phyloP scores from a whole-genome alignment of 2,797 vertebrate species.

The Adelosebastes latens region DNA sequence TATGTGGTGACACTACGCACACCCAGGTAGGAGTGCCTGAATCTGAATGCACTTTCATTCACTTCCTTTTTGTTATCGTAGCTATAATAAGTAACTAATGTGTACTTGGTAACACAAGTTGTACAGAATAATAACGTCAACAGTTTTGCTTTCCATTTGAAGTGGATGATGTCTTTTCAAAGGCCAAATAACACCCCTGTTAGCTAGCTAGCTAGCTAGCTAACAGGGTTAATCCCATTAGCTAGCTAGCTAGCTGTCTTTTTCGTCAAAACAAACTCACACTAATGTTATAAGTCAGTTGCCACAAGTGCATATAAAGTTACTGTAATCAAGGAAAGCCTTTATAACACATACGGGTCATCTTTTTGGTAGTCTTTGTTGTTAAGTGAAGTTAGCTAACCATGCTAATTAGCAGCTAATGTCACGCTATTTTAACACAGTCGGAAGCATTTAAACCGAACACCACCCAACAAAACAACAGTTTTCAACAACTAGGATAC shows the following conservation, averaged over 20 bases:
- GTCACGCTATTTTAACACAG: not conserved
- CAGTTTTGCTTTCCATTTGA: not conserved
- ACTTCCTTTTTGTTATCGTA: constrained; percentile 21
- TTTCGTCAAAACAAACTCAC: not conserved
- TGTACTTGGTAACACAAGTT: not conserved
- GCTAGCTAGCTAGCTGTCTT: not conserved
- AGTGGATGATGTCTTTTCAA: not conserved
- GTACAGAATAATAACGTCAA: not conserved
- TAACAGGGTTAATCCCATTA: constrained; percentile 40
- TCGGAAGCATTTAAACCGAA: not conserved
- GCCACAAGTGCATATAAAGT: not conserved
- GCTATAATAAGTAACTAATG: not conserved
- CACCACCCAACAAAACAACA: not conserved
- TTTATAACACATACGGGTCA: not conserved
- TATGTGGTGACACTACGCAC: not conserved
- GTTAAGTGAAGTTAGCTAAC: constrained; percentile 40
- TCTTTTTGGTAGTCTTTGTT: not conserved
- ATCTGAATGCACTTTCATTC: constrained; percentile 1
- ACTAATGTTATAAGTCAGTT: not conserved
- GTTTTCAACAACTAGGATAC: accelerated
- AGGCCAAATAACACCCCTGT: not conserved
- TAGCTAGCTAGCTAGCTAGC: not conserved
- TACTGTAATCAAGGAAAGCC: accelerated
- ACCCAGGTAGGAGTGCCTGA: not conserved
- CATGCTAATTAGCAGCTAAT: constrained; percentile 73